These are phyloP conservation scores for Galaxias olidus DNA, from an alignment of 2,797 vertebrate species.

Conservation along the genomic window DNA sequence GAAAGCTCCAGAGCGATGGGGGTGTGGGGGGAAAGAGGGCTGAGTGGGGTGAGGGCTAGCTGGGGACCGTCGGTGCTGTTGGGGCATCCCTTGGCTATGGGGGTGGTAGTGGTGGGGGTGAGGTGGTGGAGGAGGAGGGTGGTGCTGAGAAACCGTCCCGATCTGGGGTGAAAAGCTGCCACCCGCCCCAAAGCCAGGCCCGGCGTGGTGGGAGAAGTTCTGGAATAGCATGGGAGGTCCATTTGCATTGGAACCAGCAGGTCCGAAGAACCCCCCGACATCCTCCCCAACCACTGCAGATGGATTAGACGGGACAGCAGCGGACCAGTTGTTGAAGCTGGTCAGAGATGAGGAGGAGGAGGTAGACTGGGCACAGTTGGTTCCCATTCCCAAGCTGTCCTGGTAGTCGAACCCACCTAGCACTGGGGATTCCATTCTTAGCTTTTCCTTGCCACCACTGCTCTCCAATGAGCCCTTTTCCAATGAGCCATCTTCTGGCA, in stretches of 20 bases:
- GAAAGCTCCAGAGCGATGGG: constrained; percentile 94
- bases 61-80: constrained; percentile 94
- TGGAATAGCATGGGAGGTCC: constrained; percentile 95
- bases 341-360: constrained; percentile 93
- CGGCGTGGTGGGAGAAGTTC: constrained; percentile 97
- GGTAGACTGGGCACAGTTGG: constrained; percentile 85
- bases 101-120: constrained; percentile 97
- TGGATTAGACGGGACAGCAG: constrained; percentile 92
- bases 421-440: constrained; percentile 94
- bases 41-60: constrained; percentile 93
- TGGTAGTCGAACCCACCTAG: constrained; percentile 96
- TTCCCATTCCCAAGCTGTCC: constrained; percentile 90
- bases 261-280: constrained; percentile 89
- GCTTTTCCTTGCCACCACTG: constrained; percentile 89
- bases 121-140: constrained; percentile 86
- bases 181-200: constrained; percentile 87
- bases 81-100: constrained; percentile 87
- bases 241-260: constrained; percentile 89
- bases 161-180: constrained; percentile 97
- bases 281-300: constrained; percentile 95
- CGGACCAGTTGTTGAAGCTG: constrained; percentile 98
- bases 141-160: constrained; percentile 94
- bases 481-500: constrained; percentile 86
- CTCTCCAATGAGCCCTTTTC: constrained; percentile 89
- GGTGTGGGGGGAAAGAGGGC: constrained; percentile 89